A percentile compares a stretch with the other conserved stretches of the same genome.
These are phyloP conservation scores for Chloroclysta siterata DNA, from an alignment of 2,888 invertebrate genomes.

Conservation along the genomic window DNA sequence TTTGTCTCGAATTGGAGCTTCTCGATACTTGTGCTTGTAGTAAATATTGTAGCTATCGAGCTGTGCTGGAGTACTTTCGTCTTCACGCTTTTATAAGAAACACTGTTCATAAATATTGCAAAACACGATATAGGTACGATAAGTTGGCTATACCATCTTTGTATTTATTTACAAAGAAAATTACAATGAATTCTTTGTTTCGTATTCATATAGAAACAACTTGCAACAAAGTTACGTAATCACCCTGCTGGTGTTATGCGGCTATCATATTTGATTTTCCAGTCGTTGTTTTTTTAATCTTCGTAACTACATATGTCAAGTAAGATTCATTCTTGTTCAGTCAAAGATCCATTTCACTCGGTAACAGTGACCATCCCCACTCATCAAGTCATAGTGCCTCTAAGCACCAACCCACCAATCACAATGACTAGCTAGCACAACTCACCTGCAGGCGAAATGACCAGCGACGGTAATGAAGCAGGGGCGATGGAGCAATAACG, in stretches of 20 bases:
- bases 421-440: neutral
- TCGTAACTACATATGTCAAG: no score
- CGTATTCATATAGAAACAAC: no score
- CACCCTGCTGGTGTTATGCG: no score
- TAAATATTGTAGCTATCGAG: constrained; percentile 23
- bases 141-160: no score
- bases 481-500: constrained; percentile 40
- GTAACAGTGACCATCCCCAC: neutral
- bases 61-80: neutral
- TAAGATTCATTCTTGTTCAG: no score
- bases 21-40: constrained; percentile 14
- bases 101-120: neutral
- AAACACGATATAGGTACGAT: neutral
- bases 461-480: constrained; percentile 34
- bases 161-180: no score
- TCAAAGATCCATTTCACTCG: no score
- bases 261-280: no score
- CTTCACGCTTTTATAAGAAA: neutral
- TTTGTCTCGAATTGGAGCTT: constrained; percentile 21
- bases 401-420: neutral
- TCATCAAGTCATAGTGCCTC: neutral
- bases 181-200: no score
- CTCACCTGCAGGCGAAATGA: constrained; percentile 20
- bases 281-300: no score
- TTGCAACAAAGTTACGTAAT: no score